A percentile compares a stretch with the other conserved stretches of the same genome.
Conservation (phyloP, 2,888 invertebrate genomes). For the Hemicrepidius hirtus region DNA sequence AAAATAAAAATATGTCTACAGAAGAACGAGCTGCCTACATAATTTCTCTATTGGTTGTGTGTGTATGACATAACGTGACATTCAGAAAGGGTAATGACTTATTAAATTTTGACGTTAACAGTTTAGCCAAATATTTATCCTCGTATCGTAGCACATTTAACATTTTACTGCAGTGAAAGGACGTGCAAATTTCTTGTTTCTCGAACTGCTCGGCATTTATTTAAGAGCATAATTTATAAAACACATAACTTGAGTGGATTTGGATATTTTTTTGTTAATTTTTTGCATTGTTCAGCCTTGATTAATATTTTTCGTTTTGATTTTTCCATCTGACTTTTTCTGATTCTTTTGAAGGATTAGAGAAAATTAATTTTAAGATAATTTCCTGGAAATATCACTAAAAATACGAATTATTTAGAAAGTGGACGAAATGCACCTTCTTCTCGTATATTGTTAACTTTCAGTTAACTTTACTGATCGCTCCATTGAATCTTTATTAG, state of each 20-base stretch:
- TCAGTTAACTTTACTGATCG: too few species aligned
- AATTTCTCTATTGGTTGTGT: conserved; percentile 11
- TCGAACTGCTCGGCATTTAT: conserved; percentile 20
- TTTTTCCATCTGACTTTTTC: too few species aligned
- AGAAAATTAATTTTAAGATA: too few species aligned
- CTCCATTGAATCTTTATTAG: too few species aligned
- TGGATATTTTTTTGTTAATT: background rate
- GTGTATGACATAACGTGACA: conserved; percentile 27
- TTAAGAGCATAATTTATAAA: background rate
- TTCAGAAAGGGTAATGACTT: conserved; percentile 33
- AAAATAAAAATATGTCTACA: conserved; percentile 1
- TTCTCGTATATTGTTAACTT: too few species aligned
- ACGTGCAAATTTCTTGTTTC: conserved; percentile 21
- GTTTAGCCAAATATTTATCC: conserved; percentile 23
- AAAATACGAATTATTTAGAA: too few species aligned
- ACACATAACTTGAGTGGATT: background rate
- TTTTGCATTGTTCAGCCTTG: background rate
- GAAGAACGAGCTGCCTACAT: conserved; percentile 7
- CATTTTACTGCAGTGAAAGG: conserved; percentile 29
- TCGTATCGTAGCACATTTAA: conserved; percentile 18
- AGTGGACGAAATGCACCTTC: too few species aligned
- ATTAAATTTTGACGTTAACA: conserved; percentile 18
- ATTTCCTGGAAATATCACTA: too few species aligned
- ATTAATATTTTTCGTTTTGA: too few species aligned
- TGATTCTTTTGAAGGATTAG: too few species aligned